These are phyloP conservation scores for Asarcornis scutulata DNA, from an alignment of 2,113 vertebrate species.

Conservation along the genomic window DNA sequence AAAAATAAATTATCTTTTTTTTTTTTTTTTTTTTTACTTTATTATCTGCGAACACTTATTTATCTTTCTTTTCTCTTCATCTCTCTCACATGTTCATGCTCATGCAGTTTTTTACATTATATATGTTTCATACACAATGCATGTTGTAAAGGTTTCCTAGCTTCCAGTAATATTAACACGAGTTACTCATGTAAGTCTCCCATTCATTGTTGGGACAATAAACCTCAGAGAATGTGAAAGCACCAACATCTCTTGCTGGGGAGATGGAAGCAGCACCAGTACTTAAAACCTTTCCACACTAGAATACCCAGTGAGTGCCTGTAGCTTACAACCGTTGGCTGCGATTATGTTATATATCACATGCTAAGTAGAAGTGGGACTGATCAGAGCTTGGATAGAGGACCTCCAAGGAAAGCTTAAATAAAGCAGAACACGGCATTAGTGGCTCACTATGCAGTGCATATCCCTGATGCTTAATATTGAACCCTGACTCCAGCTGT, in stretches of 20 bases:
- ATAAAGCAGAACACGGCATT: not conserved
- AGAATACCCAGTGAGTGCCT: not conserved
- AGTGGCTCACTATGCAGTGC: accelerated
- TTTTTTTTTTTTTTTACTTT: not conserved
- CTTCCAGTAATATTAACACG: not conserved
- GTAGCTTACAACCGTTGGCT: not conserved
- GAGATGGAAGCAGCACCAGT: not conserved
- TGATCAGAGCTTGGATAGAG: not conserved
- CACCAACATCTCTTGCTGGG: not conserved
- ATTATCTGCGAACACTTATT: not conserved
- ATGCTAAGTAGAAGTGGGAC: not conserved
- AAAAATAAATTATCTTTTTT: not conserved
- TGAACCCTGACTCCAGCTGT: not conserved
- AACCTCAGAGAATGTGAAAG: constrained; percentile 10
- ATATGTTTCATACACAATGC: not conserved
- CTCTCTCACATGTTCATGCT: accelerated
- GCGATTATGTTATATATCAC: not conserved
- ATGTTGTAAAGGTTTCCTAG: not conserved
- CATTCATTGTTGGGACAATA: not conserved
- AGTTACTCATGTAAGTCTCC: constrained; percentile 24
- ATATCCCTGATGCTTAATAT: not conserved
- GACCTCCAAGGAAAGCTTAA: not conserved
- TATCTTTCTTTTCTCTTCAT: not conserved
- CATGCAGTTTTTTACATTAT: not conserved
- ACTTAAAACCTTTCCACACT: not conserved